phyloP scores from a whole-genome alignment of 2,113 vertebrate species.

The Tricholaema leucomelas region DNA sequence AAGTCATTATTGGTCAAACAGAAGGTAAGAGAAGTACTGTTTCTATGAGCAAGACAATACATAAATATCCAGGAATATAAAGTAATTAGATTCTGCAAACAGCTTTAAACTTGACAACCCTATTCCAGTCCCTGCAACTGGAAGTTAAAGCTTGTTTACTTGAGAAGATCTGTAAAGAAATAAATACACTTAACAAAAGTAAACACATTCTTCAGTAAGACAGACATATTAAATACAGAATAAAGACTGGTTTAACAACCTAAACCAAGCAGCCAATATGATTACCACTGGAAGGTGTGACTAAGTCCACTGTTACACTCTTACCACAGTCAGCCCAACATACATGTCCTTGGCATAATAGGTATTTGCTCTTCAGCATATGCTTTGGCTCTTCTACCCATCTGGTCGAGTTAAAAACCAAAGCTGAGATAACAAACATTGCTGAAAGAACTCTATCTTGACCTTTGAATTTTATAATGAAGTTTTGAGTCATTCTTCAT shows the following conservation, averaged over 20 bases:
- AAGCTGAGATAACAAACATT: not conserved
- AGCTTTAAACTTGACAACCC: not conserved
- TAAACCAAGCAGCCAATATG: not conserved
- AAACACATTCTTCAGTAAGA: not conserved
- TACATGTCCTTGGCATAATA: not conserved
- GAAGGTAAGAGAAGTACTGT: not conserved
- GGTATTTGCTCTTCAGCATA: not conserved
- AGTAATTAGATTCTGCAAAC: not conserved
- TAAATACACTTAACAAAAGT: not conserved
- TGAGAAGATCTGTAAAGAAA: not conserved
- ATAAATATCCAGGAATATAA: not conserved
- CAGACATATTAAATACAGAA: not conserved
- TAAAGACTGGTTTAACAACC: not conserved
- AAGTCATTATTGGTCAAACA: not conserved
- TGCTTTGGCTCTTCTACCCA: not conserved
- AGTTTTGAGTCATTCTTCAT: not conserved
- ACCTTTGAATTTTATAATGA: not conserved
- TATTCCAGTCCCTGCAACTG: not conserved
- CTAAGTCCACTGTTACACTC: not conserved
- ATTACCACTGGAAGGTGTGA: not conserved
- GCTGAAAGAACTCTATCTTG: not conserved
- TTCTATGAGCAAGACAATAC: not conserved
- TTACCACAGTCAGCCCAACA: not conserved
- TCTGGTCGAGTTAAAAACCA: not conserved
- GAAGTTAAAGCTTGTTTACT: not conserved